Conservation (phyloP, 2,113 vertebrate species). For the Mormyrus iriodes region DNA sequence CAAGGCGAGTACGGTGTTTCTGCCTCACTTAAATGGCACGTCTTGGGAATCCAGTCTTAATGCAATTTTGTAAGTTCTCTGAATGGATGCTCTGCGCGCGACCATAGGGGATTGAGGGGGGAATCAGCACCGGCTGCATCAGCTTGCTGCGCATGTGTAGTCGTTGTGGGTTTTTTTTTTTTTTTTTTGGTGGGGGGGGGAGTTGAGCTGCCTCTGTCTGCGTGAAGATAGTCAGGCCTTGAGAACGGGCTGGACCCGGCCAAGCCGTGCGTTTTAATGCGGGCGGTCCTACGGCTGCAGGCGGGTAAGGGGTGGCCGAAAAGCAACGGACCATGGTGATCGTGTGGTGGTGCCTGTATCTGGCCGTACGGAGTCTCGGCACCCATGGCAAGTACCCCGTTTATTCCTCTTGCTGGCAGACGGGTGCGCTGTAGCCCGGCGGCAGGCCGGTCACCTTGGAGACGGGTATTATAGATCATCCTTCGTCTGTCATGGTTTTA, state of each 20-base stretch:
- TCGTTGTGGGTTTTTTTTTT: no score
- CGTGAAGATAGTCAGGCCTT: not conserved
- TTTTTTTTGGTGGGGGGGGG: not conserved
- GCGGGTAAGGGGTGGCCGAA: not conserved
- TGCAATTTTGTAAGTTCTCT: not conserved
- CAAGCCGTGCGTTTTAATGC: not conserved
- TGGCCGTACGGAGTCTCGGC: conserved; percentile 5
- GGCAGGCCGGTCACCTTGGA: not conserved
- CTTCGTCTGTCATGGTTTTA: not conserved
- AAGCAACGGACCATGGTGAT: not conserved
- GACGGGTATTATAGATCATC: not conserved
- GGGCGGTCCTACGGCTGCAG: not conserved
- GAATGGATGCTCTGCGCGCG: not conserved
- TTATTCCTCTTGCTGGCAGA: not conserved
- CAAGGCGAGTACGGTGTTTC: not conserved
- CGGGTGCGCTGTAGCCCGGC: not conserved
- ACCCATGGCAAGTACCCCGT: not conserved
- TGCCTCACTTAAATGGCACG: no score
- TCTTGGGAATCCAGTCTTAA: not conserved
- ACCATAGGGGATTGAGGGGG: not conserved
- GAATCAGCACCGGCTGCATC: not conserved
- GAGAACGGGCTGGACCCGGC: not conserved
- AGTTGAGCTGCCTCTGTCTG: not conserved
- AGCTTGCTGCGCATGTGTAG: not conserved
- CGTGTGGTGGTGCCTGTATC: conserved; percentile 18